These are phyloP conservation scores for Antheraea mylitta DNA, from an alignment of 1,140 invertebrate species.

Conservation along the genomic window DNA sequence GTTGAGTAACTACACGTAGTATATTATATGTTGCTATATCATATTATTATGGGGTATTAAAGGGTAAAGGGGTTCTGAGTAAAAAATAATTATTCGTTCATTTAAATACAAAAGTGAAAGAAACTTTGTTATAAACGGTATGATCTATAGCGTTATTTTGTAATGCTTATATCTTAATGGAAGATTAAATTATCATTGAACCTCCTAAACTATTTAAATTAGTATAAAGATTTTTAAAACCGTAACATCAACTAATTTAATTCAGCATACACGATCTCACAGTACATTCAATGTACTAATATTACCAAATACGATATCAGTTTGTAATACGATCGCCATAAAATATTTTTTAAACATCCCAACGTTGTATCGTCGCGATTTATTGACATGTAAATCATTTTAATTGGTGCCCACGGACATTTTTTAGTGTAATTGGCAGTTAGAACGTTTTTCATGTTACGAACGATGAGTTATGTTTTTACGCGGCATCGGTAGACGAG, in stretches of 20 bases:
- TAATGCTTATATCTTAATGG: no score
- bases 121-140: no score
- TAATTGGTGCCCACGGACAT: slow-evolving; percentile 44
- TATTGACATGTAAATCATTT: slow-evolving; percentile 56
- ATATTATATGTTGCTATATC: no score
- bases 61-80: no score
- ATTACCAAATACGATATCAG: neutral
- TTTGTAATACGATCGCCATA: neutral
- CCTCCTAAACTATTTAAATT: no score
- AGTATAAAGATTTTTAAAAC: no score
- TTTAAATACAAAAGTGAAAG: no score
- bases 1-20: no score
- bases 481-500: neutral
- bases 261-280: neutral
- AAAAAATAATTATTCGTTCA: no score
- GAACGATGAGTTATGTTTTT: slow-evolving; percentile 25
- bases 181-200: no score
- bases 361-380: slow-evolving; percentile 28
- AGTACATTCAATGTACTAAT: neutral
- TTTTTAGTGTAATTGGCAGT: slow-evolving; percentile 51
- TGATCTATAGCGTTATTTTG: no score
- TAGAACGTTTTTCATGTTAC: slow-evolving; percentile 40
- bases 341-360: slow-evolving; percentile 10
- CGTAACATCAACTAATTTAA: neutral
- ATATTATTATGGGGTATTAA: no score